phyloP scores from a whole-genome alignment of 2,113 vertebrate genomes.

The Lucifuga dentata region DNA sequence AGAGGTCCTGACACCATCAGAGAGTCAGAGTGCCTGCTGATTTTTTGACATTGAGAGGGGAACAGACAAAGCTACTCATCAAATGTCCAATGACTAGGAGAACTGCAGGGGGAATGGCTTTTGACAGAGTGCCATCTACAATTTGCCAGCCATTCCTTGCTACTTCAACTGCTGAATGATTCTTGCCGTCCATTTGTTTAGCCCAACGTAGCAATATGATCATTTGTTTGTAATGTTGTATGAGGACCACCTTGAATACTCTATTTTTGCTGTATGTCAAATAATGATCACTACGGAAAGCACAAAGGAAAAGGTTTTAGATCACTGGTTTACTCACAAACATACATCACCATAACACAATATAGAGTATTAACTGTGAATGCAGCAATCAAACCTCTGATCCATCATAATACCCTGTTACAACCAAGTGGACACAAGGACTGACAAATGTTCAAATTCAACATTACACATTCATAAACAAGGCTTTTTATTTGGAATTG shows the following conservation, averaged over 20 bases:
- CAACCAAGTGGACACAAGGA: no score
- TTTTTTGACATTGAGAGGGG: constrained; percentile 75
- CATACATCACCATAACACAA: no score
- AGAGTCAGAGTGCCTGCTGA: constrained; percentile 72
- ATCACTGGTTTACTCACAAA: no score
- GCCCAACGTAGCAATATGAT: constrained; percentile 18
- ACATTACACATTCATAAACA: no score
- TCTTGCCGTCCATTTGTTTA: constrained; percentile 32
- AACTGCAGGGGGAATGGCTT: constrained; percentile 57
- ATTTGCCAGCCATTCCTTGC: constrained; percentile 54
- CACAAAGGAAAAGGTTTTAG: no score
- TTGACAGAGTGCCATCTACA: constrained; percentile 70
- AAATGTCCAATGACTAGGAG: constrained; percentile 66
- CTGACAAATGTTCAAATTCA: no score
- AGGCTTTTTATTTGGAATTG: no score
- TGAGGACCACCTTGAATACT: not conserved
- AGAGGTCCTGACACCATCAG: constrained; percentile 77
- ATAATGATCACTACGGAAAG: no score
- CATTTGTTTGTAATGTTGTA: not conserved
- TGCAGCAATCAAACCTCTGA: no score
- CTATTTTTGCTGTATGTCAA: not conserved
- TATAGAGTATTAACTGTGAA: no score
- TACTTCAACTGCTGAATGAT: constrained; percentile 26
- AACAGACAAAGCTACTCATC: constrained; percentile 76
- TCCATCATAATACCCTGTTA: no score